phyloP scores from a whole-genome alignment of 2,888 invertebrate genomes.

The Hetaerina titia region DNA sequence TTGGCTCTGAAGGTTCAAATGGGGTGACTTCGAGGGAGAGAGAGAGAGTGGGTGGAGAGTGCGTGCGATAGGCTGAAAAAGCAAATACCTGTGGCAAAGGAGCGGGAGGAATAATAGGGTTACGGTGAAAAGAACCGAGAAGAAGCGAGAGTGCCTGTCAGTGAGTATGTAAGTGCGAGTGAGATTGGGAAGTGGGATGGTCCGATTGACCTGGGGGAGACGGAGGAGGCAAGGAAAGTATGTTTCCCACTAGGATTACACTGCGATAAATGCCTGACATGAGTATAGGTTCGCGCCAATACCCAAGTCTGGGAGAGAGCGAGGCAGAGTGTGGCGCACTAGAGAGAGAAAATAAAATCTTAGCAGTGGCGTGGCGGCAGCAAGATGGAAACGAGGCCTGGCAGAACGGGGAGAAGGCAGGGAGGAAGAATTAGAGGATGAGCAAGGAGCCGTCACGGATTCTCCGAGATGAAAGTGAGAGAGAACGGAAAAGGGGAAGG shows the following conservation, averaged over 20 bases:
- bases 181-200: too few species aligned
- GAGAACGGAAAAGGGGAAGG: not conserved
- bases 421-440: not conserved
- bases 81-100: not conserved
- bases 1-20: too few species aligned
- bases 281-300: too few species aligned
- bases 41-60: not conserved
- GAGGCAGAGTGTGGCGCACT: too few species aligned
- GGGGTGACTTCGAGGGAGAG: not conserved
- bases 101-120: not conserved
- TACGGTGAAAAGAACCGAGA: not conserved
- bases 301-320: too few species aligned
- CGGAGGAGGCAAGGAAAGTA: too few species aligned
- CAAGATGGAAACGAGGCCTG: not conserved
- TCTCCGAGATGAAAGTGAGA: not conserved
- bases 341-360: too few species aligned
- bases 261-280: too few species aligned
- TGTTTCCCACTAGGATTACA: too few species aligned
- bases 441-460: not conserved
- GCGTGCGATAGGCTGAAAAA: not conserved
- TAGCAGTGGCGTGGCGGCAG: not conserved
- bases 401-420: not conserved
- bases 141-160: not conserved
- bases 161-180: too few species aligned
- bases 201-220: too few species aligned